A percentile compares a stretch with the other conserved stretches of the same genome.
phyloP scores from a whole-genome alignment of 2,797 vertebrate genomes.

The Esox masquinongy region DNA sequence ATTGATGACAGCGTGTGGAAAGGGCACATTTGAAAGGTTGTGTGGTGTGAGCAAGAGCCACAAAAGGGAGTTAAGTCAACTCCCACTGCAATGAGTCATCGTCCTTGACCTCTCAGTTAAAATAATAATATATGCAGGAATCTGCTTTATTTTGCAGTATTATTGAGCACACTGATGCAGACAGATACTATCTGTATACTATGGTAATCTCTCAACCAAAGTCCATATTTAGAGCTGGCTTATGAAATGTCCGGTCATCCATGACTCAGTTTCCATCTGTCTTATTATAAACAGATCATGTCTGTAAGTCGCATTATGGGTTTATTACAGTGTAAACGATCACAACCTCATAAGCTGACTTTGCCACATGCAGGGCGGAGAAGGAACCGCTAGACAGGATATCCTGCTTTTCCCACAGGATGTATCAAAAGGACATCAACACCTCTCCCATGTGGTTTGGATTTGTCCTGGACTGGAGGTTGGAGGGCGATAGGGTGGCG shows the following conservation, averaged over 20 bases:
- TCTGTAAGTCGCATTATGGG: conserved; percentile 20
- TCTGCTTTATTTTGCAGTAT: background rate
- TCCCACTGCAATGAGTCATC: background rate
- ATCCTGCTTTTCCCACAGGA: conserved; percentile 45
- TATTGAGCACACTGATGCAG: background rate
- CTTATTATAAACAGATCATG: conserved; percentile 16
- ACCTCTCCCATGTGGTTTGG: conserved; percentile 66
- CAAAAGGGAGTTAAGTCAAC: background rate
- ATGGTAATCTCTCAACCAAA: background rate
- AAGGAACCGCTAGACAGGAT: conserved; percentile 26
- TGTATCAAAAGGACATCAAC: conserved; percentile 63
- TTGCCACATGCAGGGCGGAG: conserved; percentile 22
- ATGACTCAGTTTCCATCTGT: conserved; percentile 6
- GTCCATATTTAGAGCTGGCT: conserved; percentile 6
- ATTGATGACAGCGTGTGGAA: conserved; percentile 10
- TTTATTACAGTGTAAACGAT: conserved; percentile 31
- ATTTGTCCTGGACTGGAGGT: conserved; percentile 51
- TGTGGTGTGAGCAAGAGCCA: background rate
- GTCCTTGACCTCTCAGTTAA: background rate
- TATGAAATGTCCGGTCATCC: conserved; percentile 18
- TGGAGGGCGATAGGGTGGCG: conserved; percentile 15
- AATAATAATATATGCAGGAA: background rate
- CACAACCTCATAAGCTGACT: conserved; percentile 26
- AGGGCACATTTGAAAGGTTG: background rate
- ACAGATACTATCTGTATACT: background rate